Evolutionary conservation across 1,140 invertebrate genomes (phyloP).

Genomic region (Zophobas morio): DNA sequence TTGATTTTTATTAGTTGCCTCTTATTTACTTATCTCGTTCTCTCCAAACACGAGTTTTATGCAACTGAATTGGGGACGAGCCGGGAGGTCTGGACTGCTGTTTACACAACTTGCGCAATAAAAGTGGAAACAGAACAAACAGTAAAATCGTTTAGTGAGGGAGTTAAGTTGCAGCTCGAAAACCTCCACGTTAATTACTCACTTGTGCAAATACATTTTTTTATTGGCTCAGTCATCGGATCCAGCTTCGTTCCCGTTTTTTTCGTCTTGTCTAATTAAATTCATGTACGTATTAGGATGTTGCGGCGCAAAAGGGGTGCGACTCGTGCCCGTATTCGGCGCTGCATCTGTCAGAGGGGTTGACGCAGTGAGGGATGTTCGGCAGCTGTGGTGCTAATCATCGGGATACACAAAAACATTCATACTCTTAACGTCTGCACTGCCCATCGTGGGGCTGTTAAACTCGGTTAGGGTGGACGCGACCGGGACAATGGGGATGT

Average conservation of each 20-base stretch:
- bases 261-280: neutral
- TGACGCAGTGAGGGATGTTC: slow-evolving; percentile 27
- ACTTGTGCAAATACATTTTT: slow-evolving; percentile 19
- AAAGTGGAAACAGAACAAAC: slow-evolving; percentile 42
- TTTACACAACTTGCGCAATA: slow-evolving; percentile 42
- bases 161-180: slow-evolving; percentile 39
- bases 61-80: slow-evolving; percentile 37
- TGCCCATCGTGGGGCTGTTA: slow-evolving; percentile 5
- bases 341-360: slow-evolving; percentile 34
- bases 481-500: too few species aligned
- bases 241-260: neutral
- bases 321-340: slow-evolving; percentile 17
- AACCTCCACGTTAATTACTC: slow-evolving; percentile 38
- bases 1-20: slow-evolving; percentile 40
- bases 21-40: slow-evolving; percentile 29
- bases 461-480: neutral
- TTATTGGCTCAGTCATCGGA: neutral
- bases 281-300: neutral
- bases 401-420: slow-evolving; percentile 23
- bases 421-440: slow-evolving; percentile 20
- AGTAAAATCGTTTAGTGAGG: slow-evolving; percentile 42
- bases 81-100: slow-evolving; percentile 35
- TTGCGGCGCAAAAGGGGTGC: neutral
- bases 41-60: slow-evolving; percentile 28
- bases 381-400: slow-evolving; percentile 45